phyloP scores from a whole-genome alignment of 2,888 invertebrate genomes.

The Lapara coniferarum region DNA sequence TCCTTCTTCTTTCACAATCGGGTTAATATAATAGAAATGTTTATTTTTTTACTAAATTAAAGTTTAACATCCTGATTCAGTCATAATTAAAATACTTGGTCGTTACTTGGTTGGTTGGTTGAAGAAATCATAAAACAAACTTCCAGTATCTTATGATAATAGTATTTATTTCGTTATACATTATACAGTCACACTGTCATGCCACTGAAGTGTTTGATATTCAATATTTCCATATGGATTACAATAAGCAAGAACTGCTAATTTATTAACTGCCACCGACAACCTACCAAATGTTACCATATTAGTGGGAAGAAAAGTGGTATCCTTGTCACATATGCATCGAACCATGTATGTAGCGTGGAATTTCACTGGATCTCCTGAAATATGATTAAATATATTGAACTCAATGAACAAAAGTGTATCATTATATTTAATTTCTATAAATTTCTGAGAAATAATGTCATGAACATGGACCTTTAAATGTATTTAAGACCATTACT shows the following conservation, averaged over 20 bases:
- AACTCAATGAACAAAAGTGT: too few species aligned
- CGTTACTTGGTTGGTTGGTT: neutral
- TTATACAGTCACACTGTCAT: conserved; percentile 62
- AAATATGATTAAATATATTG: conserved; percentile 44
- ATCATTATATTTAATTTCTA: too few species aligned
- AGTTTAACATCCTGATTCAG: too few species aligned
- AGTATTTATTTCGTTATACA: conserved; percentile 24
- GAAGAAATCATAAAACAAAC: neutral
- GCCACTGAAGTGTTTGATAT: conserved; percentile 85
- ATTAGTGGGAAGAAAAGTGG: conserved; percentile 77
- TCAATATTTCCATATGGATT: conserved; percentile 66
- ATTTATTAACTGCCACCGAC: conserved; percentile 90
- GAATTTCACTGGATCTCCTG: conserved; percentile 91
- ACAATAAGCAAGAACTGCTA: conserved; percentile 86
- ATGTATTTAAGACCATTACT: too few species aligned
- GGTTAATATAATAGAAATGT: too few species aligned
- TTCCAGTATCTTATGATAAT: neutral
- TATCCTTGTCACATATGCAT: conserved; percentile 81
- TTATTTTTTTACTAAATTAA: too few species aligned
- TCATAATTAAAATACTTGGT: neutral
- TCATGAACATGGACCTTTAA: too few species aligned
- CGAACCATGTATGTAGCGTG: conserved; percentile 91
- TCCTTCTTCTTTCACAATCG: too few species aligned
- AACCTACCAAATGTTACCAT: conserved; percentile 88
- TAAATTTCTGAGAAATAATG: too few species aligned